Evolutionary conservation across 2,113 vertebrate genomes (phyloP).

Genomic region (Xiphophorus hellerii): DNA sequence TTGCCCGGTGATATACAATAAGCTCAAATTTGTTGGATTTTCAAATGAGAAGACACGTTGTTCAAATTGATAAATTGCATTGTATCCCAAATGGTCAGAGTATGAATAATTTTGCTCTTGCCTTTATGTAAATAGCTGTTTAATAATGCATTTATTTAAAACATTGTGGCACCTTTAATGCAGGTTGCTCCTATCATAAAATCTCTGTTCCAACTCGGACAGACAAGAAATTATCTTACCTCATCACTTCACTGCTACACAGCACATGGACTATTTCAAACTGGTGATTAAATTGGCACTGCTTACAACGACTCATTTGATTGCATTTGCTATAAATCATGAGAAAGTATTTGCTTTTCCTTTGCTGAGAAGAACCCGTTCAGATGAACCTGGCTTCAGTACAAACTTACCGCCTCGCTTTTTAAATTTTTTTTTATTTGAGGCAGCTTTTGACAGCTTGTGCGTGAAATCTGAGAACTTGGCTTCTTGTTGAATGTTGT

Average conservation of each 20-base stretch:
- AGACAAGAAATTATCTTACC: background rate
- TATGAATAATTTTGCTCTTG: background rate
- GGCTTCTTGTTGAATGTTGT: constrained; percentile 26
- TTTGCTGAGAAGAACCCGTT: constrained; percentile 8
- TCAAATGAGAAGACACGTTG: background rate
- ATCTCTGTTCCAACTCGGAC: background rate
- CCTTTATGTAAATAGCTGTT: background rate
- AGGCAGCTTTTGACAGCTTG: constrained; percentile 45
- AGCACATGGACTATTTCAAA: background rate
- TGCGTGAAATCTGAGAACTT: constrained; percentile 30
- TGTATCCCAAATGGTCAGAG: no score
- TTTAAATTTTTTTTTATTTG: constrained; percentile 3
- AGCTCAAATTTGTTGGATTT: background rate
- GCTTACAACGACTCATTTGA: constrained; percentile 1
- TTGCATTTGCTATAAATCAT: constrained; percentile 37
- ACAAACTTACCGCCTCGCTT: constrained; percentile 22
- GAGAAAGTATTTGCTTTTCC: constrained; percentile 1
- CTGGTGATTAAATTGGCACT: background rate
- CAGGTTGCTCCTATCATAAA: background rate
- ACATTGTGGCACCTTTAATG: background rate
- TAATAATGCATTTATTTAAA: background rate
- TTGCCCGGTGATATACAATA: background rate
- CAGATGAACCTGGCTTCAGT: constrained; percentile 27
- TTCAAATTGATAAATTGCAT: no score
- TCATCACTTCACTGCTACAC: background rate